A percentile compares a stretch with the other conserved stretches of the same genome.
Evolutionary conservation across 2,888 invertebrate species (phyloP).

Genomic region (Dendrolimus houi): DNA sequence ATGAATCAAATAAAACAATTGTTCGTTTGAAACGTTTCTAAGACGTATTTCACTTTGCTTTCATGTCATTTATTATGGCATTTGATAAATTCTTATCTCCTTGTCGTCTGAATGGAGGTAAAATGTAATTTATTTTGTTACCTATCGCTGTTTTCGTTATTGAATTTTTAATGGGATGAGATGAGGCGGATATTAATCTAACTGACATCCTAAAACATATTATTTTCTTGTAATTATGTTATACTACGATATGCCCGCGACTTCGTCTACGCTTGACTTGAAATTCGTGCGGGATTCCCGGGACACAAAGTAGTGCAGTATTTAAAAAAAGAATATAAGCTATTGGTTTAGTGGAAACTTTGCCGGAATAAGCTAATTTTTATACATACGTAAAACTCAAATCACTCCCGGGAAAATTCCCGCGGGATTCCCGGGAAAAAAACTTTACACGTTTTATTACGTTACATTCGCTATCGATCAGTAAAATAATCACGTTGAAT

Average conservation of each 20-base stretch:
- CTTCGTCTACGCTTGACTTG: no score
- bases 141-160: background rate
- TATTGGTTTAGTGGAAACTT: no score
- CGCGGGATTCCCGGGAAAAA: no score
- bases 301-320: no score
- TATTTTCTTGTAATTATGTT: background rate
- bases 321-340: no score
- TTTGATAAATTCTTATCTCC: background rate
- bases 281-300: no score
- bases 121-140: background rate
- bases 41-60: background rate
- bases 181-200: background rate
- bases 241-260: slow-evolving; percentile 2
- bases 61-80: background rate
- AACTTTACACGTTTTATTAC: no score
- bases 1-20: background rate
- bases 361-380: no score
- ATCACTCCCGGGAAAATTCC: no score
- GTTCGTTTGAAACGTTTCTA: background rate
- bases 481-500: no score
- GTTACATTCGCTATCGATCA: no score
- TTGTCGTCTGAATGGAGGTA: background rate
- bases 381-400: no score
- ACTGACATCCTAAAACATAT: background rate
- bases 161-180: background rate